phyloP scores from a whole-genome alignment of 2,797 vertebrate species.

The Odontamblyopus rebecca region DNA sequence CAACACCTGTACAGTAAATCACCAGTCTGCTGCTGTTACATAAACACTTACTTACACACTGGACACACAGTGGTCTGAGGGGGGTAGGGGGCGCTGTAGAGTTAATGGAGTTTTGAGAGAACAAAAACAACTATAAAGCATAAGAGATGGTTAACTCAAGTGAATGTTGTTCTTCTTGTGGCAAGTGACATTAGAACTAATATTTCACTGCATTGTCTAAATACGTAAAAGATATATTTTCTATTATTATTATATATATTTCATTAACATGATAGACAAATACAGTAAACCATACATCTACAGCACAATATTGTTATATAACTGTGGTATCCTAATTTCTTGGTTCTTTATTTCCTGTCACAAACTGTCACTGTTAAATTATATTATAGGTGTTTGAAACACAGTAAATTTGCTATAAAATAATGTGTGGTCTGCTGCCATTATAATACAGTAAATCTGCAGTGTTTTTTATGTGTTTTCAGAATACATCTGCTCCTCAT shows the following conservation, averaged over 20 bases:
- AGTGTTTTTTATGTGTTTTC: not conserved
- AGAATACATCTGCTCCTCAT: not conserved
- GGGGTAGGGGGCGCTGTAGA: conserved; percentile 14
- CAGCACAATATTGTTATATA: no score
- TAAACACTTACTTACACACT: conserved; percentile 48
- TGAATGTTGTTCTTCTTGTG: not conserved
- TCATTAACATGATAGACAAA: no score
- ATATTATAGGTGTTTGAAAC: not conserved
- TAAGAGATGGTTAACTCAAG: not conserved
- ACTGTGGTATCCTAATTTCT: not conserved
- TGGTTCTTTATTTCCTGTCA: not conserved
- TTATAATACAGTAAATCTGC: not conserved
- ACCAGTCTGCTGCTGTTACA: conserved; percentile 52
- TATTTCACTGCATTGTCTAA: not conserved
- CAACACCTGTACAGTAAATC: conserved; percentile 78
- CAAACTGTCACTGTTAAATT: not conserved
- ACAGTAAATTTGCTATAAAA: not conserved
- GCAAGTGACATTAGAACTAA: not conserved
- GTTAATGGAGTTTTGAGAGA: conserved; percentile 4
- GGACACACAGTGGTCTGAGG: conserved; percentile 18
- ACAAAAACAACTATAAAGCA: not conserved
- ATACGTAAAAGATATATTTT: not conserved
- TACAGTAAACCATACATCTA: no score
- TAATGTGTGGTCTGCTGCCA: not conserved
- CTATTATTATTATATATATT: not conserved